These are phyloP conservation scores for Anarrhichthys ocellatus DNA, from an alignment of 2,113 vertebrate genomes.

Conservation along the genomic window DNA sequence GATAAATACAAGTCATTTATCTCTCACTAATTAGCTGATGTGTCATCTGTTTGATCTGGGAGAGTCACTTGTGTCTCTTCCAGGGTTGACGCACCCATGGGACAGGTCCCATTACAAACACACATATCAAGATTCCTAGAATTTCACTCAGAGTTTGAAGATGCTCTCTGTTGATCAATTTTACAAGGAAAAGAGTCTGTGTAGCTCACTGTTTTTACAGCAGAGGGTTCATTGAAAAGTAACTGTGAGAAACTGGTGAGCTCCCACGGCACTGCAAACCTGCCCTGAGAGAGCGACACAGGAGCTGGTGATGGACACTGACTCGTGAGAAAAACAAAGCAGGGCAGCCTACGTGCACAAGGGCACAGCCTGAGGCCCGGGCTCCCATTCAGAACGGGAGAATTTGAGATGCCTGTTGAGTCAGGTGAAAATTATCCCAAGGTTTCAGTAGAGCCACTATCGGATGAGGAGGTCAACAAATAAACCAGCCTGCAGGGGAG, in stretches of 20 bases:
- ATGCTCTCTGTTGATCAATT: not conserved
- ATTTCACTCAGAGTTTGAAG: not conserved
- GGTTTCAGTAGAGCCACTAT: constrained; percentile 1
- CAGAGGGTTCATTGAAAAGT: constrained; percentile 2
- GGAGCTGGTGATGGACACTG: constrained; percentile 59
- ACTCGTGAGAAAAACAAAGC: constrained; percentile 55
- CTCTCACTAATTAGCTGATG: not conserved
- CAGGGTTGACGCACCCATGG: not conserved
- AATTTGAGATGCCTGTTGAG: constrained; percentile 56
- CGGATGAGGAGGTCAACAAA: constrained; percentile 1
- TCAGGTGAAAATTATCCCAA: constrained; percentile 44
- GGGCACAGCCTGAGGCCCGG: constrained; percentile 46
- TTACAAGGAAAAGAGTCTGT: not conserved
- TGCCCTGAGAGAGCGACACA: constrained; percentile 52
- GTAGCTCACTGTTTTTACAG: not conserved
- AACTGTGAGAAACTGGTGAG: not conserved
- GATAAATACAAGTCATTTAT: not conserved
- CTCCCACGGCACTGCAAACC: constrained; percentile 15
- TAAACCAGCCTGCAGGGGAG: not conserved
- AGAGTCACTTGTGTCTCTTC: not conserved
- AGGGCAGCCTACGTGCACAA: constrained; percentile 71
- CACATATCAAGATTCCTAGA: not conserved
- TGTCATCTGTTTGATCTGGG: not conserved
- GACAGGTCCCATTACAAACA: not conserved
- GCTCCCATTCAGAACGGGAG: constrained; percentile 46